These are phyloP conservation scores for Eubasilissa splendida DNA, from an alignment of 2,888 invertebrate species.

Conservation along the genomic window DNA sequence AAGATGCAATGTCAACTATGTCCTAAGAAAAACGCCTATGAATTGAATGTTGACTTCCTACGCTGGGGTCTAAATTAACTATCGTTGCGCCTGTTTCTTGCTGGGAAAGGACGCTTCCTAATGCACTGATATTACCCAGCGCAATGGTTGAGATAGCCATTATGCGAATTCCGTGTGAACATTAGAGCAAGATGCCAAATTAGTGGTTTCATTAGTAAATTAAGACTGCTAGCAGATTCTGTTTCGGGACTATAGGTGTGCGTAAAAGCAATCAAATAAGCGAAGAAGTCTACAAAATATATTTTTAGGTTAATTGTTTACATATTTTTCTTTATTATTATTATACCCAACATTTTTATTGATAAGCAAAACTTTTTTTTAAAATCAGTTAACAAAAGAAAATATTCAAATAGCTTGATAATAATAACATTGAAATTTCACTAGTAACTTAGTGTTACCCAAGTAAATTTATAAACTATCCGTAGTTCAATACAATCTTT, in stretches of 20 bases:
- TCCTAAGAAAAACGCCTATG: not conserved
- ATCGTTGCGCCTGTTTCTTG: not conserved
- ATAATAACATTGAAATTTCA: no score
- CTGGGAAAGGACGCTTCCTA: not conserved
- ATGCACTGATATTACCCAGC: constrained; percentile 34
- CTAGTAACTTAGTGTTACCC: no score
- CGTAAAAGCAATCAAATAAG: no score
- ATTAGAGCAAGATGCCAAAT: constrained; percentile 56
- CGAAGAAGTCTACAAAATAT: no score
- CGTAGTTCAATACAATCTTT: no score
- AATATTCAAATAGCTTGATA: no score
- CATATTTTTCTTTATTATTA: no score
- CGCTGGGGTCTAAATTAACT: not conserved
- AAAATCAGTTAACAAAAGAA: no score
- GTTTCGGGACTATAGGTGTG: not conserved
- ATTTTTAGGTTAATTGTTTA: no score
- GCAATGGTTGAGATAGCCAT: constrained; percentile 47
- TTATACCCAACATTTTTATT: no score
- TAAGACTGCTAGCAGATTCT: constrained; percentile 17
- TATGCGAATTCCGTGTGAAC: constrained; percentile 52
- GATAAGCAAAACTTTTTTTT: no score
- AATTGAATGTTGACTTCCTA: not conserved
- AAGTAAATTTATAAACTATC: no score
- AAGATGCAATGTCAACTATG: not conserved
- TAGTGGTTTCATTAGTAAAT: constrained; percentile 54